Evolutionary conservation across 1,140 invertebrate species (phyloP), one percentile per base, ranked within the genome.

Genomic region (Drosophila erecta): DNA sequence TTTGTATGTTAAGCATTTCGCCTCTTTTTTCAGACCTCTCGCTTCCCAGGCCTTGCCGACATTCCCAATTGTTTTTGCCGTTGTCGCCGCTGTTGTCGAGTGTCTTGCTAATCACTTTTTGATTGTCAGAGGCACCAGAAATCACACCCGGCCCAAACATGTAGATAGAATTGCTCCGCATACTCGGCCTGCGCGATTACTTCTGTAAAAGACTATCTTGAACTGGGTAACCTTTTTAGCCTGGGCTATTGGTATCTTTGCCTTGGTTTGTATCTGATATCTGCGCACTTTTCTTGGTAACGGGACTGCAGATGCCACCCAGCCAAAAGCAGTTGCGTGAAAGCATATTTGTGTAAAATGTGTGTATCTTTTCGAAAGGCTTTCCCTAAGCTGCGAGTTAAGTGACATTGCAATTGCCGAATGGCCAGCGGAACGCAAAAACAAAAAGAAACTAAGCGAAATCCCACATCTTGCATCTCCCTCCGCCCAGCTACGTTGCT

Each of bases 291-390:
- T 53, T 41, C 35, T 33, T 8, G 64, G 50, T 66, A 78, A 73
- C 61, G 73, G 73, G 56, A 35, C 66, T 57, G 11, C 49, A 30
- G 47, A 50, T 30, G 24, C 27, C 27, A 11, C 24, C 6, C 8
- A n/a, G 47, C 47, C 27, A 53, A 44, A 69, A 37, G 61, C 22
- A 76, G 74, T 60, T 86, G 75, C 83, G 79, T 87, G 84, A 87
- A 86, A 86, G 83, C 83, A 87, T 87, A 87, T 89, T 89, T 89
- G 76, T 87, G 83, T 84, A 49, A 76, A 70, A 72, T 79, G 55
- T 56, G 17, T 67, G 17, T n/a, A 35, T 24, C 4, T 35, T 22
- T 76, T 79, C 49, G 76, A 83, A 76, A 79, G 80, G 70, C 61
- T 17, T 17, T 17, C 62, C 56, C 40, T 30, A 17, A 57, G 17